These are phyloP conservation scores for Agrypnus murinus DNA, from an alignment of 2,888 invertebrate genomes.

Conservation along the genomic window DNA sequence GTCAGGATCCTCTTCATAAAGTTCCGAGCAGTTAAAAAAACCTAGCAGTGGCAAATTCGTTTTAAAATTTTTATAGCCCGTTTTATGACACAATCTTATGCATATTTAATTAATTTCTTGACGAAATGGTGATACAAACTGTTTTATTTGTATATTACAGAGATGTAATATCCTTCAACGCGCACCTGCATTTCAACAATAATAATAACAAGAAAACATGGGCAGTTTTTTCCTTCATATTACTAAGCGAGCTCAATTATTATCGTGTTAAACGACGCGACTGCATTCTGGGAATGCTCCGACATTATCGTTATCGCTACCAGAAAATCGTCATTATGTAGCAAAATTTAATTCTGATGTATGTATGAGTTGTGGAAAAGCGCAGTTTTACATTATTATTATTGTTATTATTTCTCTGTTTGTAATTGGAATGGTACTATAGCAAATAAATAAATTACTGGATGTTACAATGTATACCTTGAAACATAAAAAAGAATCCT, in stretches of 20 bases:
- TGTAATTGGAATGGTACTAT: too few relatives aligned
- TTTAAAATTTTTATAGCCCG: slow-evolving; percentile 35
- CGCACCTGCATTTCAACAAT: slow-evolving; percentile 41
- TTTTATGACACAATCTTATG: slow-evolving; percentile 28
- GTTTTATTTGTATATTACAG: slow-evolving; percentile 2
- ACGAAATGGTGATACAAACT: slow-evolving; percentile 17
- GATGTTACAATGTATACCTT: too few relatives aligned
- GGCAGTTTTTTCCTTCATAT: slow-evolving; percentile 30
- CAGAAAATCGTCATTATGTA: slow-evolving; percentile 46
- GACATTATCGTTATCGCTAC: slow-evolving; percentile 44
- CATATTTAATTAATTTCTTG: slow-evolving; percentile 33
- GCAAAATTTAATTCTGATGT: slow-evolving; percentile 41
- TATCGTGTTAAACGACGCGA: slow-evolving; percentile 50
- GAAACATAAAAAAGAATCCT: too few relatives aligned
- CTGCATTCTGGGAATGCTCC: slow-evolving; percentile 44
- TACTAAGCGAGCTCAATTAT: slow-evolving; percentile 30
- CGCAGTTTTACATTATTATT: too few relatives aligned
- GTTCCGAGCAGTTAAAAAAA: slow-evolving; percentile 26
- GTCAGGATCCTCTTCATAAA: slow-evolving; percentile 27
- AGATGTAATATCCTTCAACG: slow-evolving; percentile 8
- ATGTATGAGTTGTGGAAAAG: slow-evolving; percentile 18
- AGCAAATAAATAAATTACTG: too few relatives aligned
- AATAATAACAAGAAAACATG: background rate
- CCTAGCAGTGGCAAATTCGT: slow-evolving; percentile 35
- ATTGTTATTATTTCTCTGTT: too few relatives aligned